Evolutionary conservation across 2,797 vertebrate genomes (phyloP).

Genomic region (Pterois miles): DNA sequence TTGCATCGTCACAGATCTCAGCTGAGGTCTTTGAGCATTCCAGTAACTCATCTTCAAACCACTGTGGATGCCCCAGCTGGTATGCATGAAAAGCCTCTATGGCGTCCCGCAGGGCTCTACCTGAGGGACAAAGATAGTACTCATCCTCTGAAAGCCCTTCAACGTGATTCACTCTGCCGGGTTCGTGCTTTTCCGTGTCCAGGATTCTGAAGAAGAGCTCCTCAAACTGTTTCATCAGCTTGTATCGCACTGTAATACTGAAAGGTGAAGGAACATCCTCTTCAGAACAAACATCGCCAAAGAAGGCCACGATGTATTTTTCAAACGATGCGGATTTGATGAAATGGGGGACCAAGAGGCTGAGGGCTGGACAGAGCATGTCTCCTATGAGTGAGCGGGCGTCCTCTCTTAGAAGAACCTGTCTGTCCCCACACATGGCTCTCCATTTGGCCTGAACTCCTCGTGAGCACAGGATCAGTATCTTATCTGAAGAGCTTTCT

Average conservation of each 20-base stretch:
- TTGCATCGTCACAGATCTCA: neutral
- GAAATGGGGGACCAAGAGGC: slow-evolving; percentile 90
- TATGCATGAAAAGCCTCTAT: slow-evolving; percentile 84
- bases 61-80: slow-evolving; percentile 85
- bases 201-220: slow-evolving; percentile 93
- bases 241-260: slow-evolving; percentile 87
- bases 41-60: slow-evolving; percentile 89
- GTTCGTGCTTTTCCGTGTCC: slow-evolving; percentile 89
- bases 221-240: slow-evolving; percentile 92
- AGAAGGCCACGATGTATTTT: slow-evolving; percentile 93
- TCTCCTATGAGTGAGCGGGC: slow-evolving; percentile 83
- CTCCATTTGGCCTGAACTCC: slow-evolving; percentile 94
- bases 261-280: slow-evolving; percentile 89
- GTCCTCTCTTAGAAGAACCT: slow-evolving; percentile 86
- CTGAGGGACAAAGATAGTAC: slow-evolving; percentile 82
- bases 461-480: slow-evolving; percentile 91
- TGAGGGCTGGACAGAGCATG: slow-evolving; percentile 91
- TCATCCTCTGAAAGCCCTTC: slow-evolving; percentile 83
- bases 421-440: slow-evolving; percentile 86
- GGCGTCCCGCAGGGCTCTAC: slow-evolving; percentile 85
- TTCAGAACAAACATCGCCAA: slow-evolving; percentile 85
- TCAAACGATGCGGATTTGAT: slow-evolving; percentile 86
- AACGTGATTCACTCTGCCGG: slow-evolving; percentile 85
- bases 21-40: slow-evolving; percentile 29
- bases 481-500: slow-evolving; percentile 86